These are phyloP conservation scores for Holacanthus passer DNA, from an alignment of 2,113 vertebrate genomes.

Conservation along the genomic window DNA sequence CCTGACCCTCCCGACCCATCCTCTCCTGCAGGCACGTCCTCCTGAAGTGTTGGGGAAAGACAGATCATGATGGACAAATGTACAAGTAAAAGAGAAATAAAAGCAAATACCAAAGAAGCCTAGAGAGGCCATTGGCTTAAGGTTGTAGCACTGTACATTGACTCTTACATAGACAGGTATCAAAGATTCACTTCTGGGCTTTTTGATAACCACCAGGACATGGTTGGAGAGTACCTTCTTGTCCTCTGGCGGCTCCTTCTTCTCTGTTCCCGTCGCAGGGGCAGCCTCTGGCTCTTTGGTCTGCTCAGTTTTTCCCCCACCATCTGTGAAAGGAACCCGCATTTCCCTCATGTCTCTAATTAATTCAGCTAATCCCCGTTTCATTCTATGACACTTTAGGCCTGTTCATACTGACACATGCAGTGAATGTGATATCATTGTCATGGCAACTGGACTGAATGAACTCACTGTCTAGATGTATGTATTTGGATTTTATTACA, in stretches of 20 bases:
- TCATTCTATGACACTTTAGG: background rate
- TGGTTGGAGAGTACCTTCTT: slow-evolving; percentile 72
- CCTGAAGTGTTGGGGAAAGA: slow-evolving; percentile 43
- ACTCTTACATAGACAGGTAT: slow-evolving; percentile 73
- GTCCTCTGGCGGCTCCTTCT: slow-evolving; percentile 65
- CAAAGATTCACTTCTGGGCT: slow-evolving; percentile 74
- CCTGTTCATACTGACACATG: background rate
- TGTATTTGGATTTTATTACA: background rate
- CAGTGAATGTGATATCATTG: background rate
- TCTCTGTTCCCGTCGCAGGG: slow-evolving; percentile 49
- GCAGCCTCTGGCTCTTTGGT: slow-evolving; percentile 63
- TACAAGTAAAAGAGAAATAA: slow-evolving; percentile 3
- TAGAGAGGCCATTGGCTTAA: slow-evolving; percentile 1
- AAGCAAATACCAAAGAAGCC: background rate
- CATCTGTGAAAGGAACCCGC: slow-evolving; percentile 55
- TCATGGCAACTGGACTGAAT: background rate
- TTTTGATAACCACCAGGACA: slow-evolving; percentile 62
- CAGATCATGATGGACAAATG: slow-evolving; percentile 1
- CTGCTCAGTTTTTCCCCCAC: slow-evolving; percentile 55
- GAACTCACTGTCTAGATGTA: background rate
- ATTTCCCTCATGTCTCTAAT: background rate
- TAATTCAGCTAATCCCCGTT: background rate
- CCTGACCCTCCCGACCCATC: slow-evolving; percentile 67
- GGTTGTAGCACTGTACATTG: slow-evolving; percentile 6
- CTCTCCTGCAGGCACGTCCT: slow-evolving; percentile 64